Evolutionary conservation across 2,113 vertebrate species (phyloP).

Genomic region (Grantiella picta): DNA sequence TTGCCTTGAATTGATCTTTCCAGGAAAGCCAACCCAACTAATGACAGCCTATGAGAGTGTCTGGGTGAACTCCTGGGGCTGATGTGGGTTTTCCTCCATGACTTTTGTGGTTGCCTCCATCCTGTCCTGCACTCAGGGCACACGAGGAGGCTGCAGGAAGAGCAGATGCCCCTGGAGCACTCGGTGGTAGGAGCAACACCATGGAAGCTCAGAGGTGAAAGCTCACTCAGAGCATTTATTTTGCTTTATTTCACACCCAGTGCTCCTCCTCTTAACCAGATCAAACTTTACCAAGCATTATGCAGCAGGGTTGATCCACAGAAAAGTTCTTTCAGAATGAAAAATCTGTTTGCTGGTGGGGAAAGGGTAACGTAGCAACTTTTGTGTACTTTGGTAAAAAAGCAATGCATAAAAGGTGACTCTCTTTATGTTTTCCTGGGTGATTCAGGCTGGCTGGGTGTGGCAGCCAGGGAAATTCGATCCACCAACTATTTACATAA

Average conservation of each 20-base stretch:
- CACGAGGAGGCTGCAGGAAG: background rate
- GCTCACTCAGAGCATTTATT: background rate
- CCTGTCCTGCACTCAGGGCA: background rate
- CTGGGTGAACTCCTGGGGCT: background rate
- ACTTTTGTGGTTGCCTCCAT: background rate
- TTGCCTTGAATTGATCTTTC: background rate
- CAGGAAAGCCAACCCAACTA: background rate
- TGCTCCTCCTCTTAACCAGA: background rate
- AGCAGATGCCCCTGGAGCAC: fast-evolving
- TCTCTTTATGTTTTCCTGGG: background rate
- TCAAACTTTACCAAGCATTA: background rate
- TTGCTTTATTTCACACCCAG: background rate
- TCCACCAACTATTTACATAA: slow-evolving; percentile 63
- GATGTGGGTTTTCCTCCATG: background rate
- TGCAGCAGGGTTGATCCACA: background rate
- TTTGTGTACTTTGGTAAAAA: slow-evolving; percentile 20
- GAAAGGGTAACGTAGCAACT: background rate
- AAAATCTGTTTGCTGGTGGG: slow-evolving; percentile 18
- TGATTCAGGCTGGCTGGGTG: slow-evolving; percentile 58
- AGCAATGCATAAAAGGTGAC: background rate
- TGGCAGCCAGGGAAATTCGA: slow-evolving; percentile 58
- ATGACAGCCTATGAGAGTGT: fast-evolving
- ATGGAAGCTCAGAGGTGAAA: background rate
- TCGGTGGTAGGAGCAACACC: background rate
- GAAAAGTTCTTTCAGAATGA: slow-evolving; percentile 10